These are phyloP conservation scores for Zaprionus davidi DNA, from an alignment of 1,140 invertebrate species.

Conservation along the genomic window DNA sequence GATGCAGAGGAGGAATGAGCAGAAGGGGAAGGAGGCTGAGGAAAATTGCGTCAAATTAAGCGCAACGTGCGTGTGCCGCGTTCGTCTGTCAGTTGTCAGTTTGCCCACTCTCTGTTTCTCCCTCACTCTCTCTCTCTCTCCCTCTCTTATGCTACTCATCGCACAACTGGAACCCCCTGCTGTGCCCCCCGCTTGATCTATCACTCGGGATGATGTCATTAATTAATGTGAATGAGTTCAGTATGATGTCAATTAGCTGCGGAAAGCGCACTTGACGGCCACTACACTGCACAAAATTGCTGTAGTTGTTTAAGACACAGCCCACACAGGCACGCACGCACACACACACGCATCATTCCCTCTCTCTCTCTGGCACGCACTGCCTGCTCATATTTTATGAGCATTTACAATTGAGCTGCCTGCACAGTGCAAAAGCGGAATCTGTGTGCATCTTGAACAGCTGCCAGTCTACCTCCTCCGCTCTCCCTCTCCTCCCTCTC, in stretches of 20 bases:
- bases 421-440: slow-evolving; percentile 10
- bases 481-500: neutral
- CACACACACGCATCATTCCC: neutral
- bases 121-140: neutral
- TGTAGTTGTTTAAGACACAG: slow-evolving; percentile 41
- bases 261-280: slow-evolving; percentile 73
- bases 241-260: slow-evolving; percentile 83
- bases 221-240: slow-evolving; percentile 83
- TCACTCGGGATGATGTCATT: slow-evolving; percentile 77
- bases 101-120: neutral
- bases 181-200: slow-evolving; percentile 28
- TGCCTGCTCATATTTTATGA: slow-evolving; percentile 35
- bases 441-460: slow-evolving; percentile 36
- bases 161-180: neutral
- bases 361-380: neutral
- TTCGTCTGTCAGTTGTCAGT: slow-evolving; percentile 12
- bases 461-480: neutral
- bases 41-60: slow-evolving; percentile 74
- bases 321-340: slow-evolving; percentile 18
- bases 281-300: slow-evolving; percentile 63
- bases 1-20: neutral
- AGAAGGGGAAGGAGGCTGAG: neutral
- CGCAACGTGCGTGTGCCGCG: slow-evolving; percentile 59
- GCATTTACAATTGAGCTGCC: slow-evolving; percentile 49
- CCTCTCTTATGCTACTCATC: neutral